These are phyloP conservation scores for Poeciliopsis presidionis DNA, from an alignment of 2,797 vertebrate species.

Conservation along the genomic window DNA sequence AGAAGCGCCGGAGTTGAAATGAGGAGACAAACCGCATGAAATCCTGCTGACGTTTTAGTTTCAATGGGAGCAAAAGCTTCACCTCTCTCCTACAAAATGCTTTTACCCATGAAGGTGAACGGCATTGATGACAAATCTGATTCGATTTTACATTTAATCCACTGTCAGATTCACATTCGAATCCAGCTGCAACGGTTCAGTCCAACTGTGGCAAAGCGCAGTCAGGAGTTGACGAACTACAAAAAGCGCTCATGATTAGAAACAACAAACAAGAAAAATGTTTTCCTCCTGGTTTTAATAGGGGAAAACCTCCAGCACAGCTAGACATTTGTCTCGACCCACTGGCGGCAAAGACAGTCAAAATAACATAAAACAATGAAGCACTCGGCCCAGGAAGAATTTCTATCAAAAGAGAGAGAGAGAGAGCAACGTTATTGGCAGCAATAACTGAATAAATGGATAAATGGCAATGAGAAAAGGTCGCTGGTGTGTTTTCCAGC, in stretches of 20 bases:
- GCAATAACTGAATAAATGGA: background rate
- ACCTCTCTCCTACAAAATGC: background rate
- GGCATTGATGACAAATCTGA: background rate
- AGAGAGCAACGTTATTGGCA: background rate
- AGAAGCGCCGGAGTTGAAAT: background rate
- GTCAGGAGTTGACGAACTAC: background rate
- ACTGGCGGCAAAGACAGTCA: background rate
- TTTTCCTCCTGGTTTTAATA: background rate
- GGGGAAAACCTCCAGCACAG: background rate
- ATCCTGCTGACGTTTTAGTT: background rate
- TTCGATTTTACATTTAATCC: background rate
- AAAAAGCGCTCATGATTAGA: background rate
- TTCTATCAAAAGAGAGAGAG: background rate
- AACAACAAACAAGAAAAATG: background rate
- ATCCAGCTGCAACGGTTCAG: background rate
- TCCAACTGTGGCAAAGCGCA: background rate
- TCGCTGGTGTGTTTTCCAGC: background rate
- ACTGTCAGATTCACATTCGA: background rate
- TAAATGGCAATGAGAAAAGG: background rate
- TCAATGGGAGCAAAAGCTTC: background rate
- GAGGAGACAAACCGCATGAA: background rate
- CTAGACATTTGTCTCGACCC: background rate
- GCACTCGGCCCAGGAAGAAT: background rate
- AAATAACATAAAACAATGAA: background rate
- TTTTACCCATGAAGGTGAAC: too few species aligned